phyloP scores from a whole-genome alignment of 92 coral and sea anemone genomes.

The Nematostella vectensis region DNA sequence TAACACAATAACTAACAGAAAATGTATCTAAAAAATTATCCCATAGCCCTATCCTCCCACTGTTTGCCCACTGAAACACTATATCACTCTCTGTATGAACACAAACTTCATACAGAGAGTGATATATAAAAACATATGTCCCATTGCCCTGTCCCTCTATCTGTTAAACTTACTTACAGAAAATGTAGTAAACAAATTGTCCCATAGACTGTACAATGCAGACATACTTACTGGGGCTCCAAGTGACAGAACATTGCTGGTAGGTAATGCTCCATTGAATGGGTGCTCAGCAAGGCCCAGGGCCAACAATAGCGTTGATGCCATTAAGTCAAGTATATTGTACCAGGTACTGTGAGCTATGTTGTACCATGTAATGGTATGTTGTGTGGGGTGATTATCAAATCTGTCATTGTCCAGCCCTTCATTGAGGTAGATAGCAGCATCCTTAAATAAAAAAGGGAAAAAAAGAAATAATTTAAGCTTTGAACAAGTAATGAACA shows the following conservation, averaged over 20 bases:
- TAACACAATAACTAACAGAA: no score
- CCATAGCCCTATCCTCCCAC: no score
- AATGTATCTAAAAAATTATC: no score
- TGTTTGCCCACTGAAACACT: no score
- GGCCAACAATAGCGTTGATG: slow-evolving; percentile 55
- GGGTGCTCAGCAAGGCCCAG: slow-evolving; percentile 81
- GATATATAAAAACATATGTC: no score
- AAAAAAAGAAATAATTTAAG: no score
- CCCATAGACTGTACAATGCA: no score
- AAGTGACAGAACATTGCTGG: slow-evolving; percentile 14
- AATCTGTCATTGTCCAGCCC: slow-evolving; percentile 90
- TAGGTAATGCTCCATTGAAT: slow-evolving; percentile 14
- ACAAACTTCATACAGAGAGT: no score
- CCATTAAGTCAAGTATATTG: slow-evolving; percentile 69
- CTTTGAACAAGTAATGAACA: background rate
- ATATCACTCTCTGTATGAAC: no score
- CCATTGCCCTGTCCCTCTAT: no score
- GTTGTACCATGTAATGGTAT: slow-evolving; percentile 57
- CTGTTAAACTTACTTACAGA: no score
- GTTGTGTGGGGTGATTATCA: slow-evolving; percentile 66
- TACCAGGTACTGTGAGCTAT: slow-evolving; percentile 70
- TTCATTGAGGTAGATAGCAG: slow-evolving; percentile 80
- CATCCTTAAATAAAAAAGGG: slow-evolving; percentile 50
- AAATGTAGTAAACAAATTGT: no score
- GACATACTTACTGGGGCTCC: slow-evolving; percentile 61